Conservation (phyloP, 2,888 invertebrate species). For the Heliothis peltigera region DNA sequence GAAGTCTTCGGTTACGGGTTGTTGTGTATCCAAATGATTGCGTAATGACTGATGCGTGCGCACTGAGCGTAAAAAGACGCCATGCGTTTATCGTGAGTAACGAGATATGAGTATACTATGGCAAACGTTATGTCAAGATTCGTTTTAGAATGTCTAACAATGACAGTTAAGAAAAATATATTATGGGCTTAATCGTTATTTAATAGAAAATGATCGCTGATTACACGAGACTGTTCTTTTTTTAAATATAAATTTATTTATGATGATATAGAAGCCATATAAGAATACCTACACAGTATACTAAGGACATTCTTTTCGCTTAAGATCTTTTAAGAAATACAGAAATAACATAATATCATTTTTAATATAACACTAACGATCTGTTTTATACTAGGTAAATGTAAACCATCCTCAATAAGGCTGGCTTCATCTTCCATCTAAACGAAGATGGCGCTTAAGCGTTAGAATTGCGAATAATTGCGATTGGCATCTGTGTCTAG, state of each 20-base stretch:
- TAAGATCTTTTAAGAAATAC: no score
- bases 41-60: background rate
- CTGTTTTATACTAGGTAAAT: background rate
- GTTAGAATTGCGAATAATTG: background rate
- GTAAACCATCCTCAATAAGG: background rate
- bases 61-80: background rate
- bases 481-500: background rate
- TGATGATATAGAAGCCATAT: no score
- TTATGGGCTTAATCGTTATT: no score
- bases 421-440: background rate
- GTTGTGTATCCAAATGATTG: slow-evolving; percentile 2
- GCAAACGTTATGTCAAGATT: background rate
- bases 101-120: no score
- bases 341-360: no score
- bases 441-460: background rate
- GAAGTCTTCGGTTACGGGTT: background rate
- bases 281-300: no score
- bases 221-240: no score
- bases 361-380: slow-evolving; percentile 11
- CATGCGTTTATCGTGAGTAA: background rate
- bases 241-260: no score
- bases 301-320: no score
- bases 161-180: no score
- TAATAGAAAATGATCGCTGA: no score
- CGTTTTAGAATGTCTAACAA: no score